phyloP scores from a whole-genome alignment of 2,888 invertebrate genomes.

The Rhagonycha lutea region DNA sequence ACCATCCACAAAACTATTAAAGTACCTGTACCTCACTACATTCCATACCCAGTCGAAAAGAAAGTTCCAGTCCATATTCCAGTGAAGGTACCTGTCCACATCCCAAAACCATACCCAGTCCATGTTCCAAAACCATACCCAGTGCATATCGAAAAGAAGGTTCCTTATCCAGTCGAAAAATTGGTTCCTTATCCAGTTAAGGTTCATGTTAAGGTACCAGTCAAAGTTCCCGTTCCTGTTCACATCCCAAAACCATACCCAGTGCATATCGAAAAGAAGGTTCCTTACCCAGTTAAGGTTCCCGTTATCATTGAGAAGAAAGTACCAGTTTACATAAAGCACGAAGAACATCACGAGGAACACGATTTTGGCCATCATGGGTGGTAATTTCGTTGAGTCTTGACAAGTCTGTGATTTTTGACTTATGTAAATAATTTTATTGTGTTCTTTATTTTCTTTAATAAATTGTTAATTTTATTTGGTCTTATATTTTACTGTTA shows the following conservation, averaged over 20 bases:
- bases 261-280: conserved; percentile 52
- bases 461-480: neutral
- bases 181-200: conserved; percentile 53
- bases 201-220: conserved; percentile 52
- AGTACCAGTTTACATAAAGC: conserved; percentile 40
- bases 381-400: neutral
- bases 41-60: conserved; percentile 63
- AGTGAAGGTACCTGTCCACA: conserved; percentile 46
- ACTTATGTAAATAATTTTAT: neutral
- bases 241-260: conserved; percentile 44
- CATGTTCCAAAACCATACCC: conserved; percentile 56
- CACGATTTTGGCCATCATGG: neutral
- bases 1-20: conserved; percentile 64
- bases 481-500: neutral
- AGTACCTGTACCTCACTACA: conserved; percentile 65
- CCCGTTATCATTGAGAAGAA: conserved; percentile 53
- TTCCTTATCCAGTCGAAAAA: conserved; percentile 58
- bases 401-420: neutral
- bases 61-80: conserved; percentile 61
- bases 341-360: conserved; percentile 21
- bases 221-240: conserved; percentile 40
- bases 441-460: neutral
- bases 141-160: conserved; percentile 58
- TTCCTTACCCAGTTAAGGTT: conserved; percentile 55
- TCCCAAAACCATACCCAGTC: conserved; percentile 54